Conservation (phyloP, 1,140 invertebrate genomes). For the Archegozetes longisetosus region DNA sequence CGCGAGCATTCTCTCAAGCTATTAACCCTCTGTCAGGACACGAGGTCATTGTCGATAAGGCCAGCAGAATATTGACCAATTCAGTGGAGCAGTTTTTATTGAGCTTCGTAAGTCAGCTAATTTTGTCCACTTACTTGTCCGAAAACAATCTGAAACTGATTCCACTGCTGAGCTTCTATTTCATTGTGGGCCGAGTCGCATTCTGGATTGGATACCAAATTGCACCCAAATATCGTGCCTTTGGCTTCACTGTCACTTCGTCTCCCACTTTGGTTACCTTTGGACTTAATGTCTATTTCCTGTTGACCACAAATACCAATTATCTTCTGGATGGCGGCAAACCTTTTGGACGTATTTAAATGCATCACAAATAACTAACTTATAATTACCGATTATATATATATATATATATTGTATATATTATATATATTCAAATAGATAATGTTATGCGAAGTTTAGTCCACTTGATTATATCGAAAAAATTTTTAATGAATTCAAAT, state of each 20-base stretch:
- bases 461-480: no score
- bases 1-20: not conserved
- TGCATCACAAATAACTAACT: slow-evolving; percentile 4
- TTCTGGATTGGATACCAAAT: slow-evolving; percentile 13
- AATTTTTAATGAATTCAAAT: no score
- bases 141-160: slow-evolving; percentile 5
- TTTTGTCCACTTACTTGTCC: slow-evolving; percentile 8
- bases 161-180: slow-evolving; percentile 8
- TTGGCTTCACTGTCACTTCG: slow-evolving; percentile 9
- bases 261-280: not conserved
- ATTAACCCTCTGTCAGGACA: slow-evolving; percentile 6
- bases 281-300: not conserved
- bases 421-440: no score
- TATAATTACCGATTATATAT: not conserved
- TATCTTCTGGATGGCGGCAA: not conserved
- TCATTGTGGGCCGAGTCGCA: slow-evolving; percentile 10
- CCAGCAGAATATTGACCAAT: slow-evolving; percentile 13
- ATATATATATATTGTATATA: no score
- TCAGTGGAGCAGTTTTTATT: slow-evolving; percentile 15
- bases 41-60: not conserved
- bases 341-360: not conserved
- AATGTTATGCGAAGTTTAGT: no score
- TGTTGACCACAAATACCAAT: not conserved
- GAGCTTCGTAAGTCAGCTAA: slow-evolving; percentile 4
- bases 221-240: slow-evolving; percentile 11